Base-by-base conservation (phyloP, 2,888 invertebrate genomes). In the Chloromyia formosa region DNA sequence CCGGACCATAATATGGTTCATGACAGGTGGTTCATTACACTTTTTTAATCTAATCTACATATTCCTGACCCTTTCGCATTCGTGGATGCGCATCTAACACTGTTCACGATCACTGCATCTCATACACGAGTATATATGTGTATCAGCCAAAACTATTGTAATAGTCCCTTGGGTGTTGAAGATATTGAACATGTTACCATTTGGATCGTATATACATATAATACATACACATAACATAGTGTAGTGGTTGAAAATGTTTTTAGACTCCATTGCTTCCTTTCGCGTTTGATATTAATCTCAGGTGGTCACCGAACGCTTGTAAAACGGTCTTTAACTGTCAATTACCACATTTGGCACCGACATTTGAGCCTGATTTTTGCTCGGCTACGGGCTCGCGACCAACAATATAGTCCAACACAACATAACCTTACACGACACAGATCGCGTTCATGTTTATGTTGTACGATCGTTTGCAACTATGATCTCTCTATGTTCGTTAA, bases 311-410 rank as follows among this genome's bases (percentile, higher is more conserved):
- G 56, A 58, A 56, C 64, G 73, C 68, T 75, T 68, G 53, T 72
- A 54, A 58, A 42, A 73, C 62, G 68, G 64, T 75, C 66, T 74
- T 69, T 75, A 76, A 61, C 73, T 75, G 76, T 77, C 76, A 77
- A 77, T 77, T 77, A 75, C 76, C 76, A 64, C 58, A 75, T 77
- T 77, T 77, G 76, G 76, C 49, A 77, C 76, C 76, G 76, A 69
- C 74, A 73, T 75, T 75, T 68, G 75, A 69, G 73, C 75, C 61
- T 20, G 27, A 14, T 61, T 53, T 73, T 18, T 10, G 49, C 60
- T 53, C 53, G 14, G 23, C 49, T 16, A 10, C 60, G 22, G 10
- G 18, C 35, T 10, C 10, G n/a, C 62, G 16, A 40, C 5, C 62
- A 60, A 40, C 42, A 62, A 62, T 35, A 35, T 62, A 27, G 27